Evolutionary conservation across 2,113 vertebrate genomes (phyloP), one percentile per base, ranked within the genome.

Genomic region (Patagioenas fasciata): DNA sequence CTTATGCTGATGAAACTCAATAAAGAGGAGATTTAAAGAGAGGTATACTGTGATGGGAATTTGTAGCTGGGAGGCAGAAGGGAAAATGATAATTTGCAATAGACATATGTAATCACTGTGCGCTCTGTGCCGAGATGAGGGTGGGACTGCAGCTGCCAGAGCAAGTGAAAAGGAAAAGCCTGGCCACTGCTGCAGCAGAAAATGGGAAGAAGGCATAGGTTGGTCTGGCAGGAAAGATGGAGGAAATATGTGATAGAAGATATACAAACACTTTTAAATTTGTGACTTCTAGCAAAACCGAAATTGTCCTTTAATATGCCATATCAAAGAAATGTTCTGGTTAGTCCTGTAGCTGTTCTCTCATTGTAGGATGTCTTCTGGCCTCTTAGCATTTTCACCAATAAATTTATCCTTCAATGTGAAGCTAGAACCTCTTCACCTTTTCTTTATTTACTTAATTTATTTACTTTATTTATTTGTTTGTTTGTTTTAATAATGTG

Each of bases 11-110:
- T 93, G 89, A 96, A 96, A 96, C 79, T 94, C 89, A 95, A 86
- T 96, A 96, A 96, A 91, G 67, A 73, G 54, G 81, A 97, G 91
- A 92, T 95, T 92, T 94, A 64, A 95, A 92, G 73, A 60, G 34
- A 73, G 44, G 54, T 89, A 87, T 89, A 91, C 51, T 25, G 13
- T 40, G 53, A 71, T 92, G 94, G 74, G 88, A 96, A 95, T 95
- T 88, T 88, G 60, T 95, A 96, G 91, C 96, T 96, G 86, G 91
- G 87, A 96, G 87, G 93, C 78, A 90, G 91, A 91, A 91, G 78
- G 60, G 89, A 92, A 95, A 91, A 95, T 73, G 67, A 74, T 91
- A 11, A 60, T 82, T 95, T 91, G 75, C 93, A 67, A 48, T 89
- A 60, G 84, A 89, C 2, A 18, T 64, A 58, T 96, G 86, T 91